Evolutionary conservation across 2,113 vertebrate genomes (phyloP), one percentile per base, ranked within the genome.

Genomic region (Theristicus caerulescens): DNA sequence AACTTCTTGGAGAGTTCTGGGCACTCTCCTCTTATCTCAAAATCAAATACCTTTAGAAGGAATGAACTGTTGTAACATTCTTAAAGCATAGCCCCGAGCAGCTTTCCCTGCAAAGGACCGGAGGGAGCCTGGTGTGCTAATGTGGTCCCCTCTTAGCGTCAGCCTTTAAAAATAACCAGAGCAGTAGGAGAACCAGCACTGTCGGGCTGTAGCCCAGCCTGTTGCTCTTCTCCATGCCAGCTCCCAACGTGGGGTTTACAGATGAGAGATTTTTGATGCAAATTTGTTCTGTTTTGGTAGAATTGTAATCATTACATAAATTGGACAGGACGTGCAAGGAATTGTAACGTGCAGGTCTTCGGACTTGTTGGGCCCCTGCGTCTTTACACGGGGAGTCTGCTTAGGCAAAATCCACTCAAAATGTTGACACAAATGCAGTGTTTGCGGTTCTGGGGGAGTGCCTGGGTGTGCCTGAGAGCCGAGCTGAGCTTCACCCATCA

Each of bases 281-380:
- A 4, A 13, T 42, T 2, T 13, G 16, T 13, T 62, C 31, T 14
- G 24, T 46, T 64, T 55, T 42, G 55, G 7, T 36, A 29, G 21
- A 64, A 1, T 20, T 76, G 29, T 9, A 11, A 25, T 31, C 0
- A 0, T n/a, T 49, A 7, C 16, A 1, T 12, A 6, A 57, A 42
- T 2, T 22, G 61, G 31, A 2, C 14, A 14, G 44, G 44, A 31
- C 0, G 7, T 26, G 24, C 26, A 19, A 17, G 65, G 76, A 73
- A 1, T 36, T 0, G 0, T 15, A 1, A 57, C 1, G 2, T 7
- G 36, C 64, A 49, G 25, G 5, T 20, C 14, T 47, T 10, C 5
- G 1, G 10, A 3, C 15, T 7, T 10, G 3, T 18, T 57, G 49
- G 17, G 22, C 8, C 34, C 49, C 51, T 19, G 34, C 31, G 2